Evolutionary conservation across 2,113 vertebrate species (phyloP), one percentile per base, ranked within the genome.

Genomic region (Malurus elegans): DNA sequence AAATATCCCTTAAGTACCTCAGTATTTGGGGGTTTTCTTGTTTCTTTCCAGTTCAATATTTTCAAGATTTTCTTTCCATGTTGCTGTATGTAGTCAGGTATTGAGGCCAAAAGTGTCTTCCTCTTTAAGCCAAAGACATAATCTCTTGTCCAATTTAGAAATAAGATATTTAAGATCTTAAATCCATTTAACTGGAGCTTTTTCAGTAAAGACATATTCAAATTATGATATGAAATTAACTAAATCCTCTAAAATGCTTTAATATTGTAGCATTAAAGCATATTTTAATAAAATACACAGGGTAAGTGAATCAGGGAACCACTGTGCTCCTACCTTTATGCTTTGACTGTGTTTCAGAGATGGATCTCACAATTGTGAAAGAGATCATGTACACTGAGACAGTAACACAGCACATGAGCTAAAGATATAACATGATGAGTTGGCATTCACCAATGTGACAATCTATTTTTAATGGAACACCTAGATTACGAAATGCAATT

Each of bases 391-490:
- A 60, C 45, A 25, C 8, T 69, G 54, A 70, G 40, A 90, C 81
- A 95, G 62, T 47, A 81, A 79, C 24, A 64, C 34, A 50, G 54
- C 45, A 60, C 40, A 12, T 28, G 75, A 92, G 21, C 65, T 80
- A 85, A 88, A 65, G n/a, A 14, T 83, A 79, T 21, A 56, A 80
- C 79, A 73, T 92, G 42, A 86, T 95, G 84, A 82, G 84, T 64
- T 95, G 96, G n/a, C 54, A 72, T 96, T 97, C 92, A 62, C 71
- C 69, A 94, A 95, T 2, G 2, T 60, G 70, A 80, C 81, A 88
- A 85, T 94, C 57, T 96, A 57, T 74, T 95, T 97, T 96, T 95
- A 97, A 96, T 87, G 79, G 61, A 94, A 86, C 34, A 74, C 23
- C 38, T 88, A 71, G 45, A 91, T 85, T 67, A 67, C 75, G 80